Evolutionary conservation across 2,888 invertebrate genomes (phyloP), one percentile per base, ranked within the genome.

Genomic region (Drosophila eohydei): DNA sequence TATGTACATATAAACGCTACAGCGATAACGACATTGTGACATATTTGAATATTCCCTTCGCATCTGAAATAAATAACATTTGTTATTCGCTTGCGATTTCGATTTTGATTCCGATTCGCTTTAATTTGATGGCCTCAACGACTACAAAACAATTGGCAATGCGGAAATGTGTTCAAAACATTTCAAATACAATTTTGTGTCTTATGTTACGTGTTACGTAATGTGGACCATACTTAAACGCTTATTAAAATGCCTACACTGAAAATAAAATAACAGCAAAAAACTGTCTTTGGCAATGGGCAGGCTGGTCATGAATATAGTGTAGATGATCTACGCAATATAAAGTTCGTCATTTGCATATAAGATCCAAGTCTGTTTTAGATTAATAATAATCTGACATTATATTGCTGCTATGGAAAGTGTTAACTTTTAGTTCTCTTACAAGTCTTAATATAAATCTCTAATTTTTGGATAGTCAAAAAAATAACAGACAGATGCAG

Each of bases 11-110:
- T 32, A 32, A 32, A 32, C 6, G 30, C 30, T 51, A 60, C 66
- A 59, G 61, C 65, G 63, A 54, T 78, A 75, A 73, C 64, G 77
- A 60, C 74, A 80, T 80, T 80, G 72, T 72, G 70, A 72, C 72
- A 74, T 69, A 21, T 21, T 11, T 43, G 16, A 43, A 43, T 43
- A 43, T 21, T 43, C 41, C 11, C 21, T 43, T 43, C 41, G 16
- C 21, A 75, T 83, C 41, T 48, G 56, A 54, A 63, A 58, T 57
- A 65, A 43, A 50, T 76, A 65, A 46, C 60, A 72, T 60, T 68
- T 68, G 65, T 41, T 44, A 57, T 57, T 46, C 40, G 52, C 52
- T 21, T 21, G 16, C 26, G 30, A 57, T 14, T 56, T 32, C 32
- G 43, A 32, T 41, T 50, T 12, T 8, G 32, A 41, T 16, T 43